A percentile compares a stretch with the other conserved stretches of the same genome.
These are phyloP conservation scores for Myripristis jacobus DNA, from an alignment of 2,797 vertebrate species.

Conservation along the genomic window DNA sequence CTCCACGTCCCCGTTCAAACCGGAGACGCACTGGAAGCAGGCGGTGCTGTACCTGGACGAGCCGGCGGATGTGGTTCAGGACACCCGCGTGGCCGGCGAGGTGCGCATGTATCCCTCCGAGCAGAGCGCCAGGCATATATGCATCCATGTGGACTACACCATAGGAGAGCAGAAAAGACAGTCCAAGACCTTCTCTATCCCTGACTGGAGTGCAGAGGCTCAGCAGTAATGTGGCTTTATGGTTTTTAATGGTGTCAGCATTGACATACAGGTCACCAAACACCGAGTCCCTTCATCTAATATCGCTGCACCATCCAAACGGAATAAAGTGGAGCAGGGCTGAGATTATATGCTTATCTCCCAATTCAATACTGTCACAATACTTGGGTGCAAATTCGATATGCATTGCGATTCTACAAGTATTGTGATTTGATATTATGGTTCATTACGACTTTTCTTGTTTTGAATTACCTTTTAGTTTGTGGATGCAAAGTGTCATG, in stretches of 20 bases:
- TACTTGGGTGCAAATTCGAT: no score
- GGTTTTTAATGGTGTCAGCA: background rate
- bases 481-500: no score
- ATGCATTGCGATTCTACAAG: no score
- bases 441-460: no score
- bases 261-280: no score
- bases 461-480: no score
- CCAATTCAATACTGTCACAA: no score
- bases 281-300: background rate
- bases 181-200: conserved; percentile 89
- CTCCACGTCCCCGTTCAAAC: conserved; percentile 90
- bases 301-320: background rate
- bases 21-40: conserved; percentile 93
- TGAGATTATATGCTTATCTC: no score
- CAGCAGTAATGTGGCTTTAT: conserved; percentile 26
- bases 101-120: conserved; percentile 87
- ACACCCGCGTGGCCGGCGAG: conserved; percentile 85
- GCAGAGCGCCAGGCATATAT: conserved; percentile 86
- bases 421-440: no score
- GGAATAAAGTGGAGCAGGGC: no score
- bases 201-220: conserved; percentile 83
- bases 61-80: conserved; percentile 87
- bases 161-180: conserved; percentile 84
- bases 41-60: conserved; percentile 88
- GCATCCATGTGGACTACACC: conserved; percentile 85